Base-by-base conservation (phyloP, 2,888 invertebrate genomes). In the Orthosia gracilis region DNA sequence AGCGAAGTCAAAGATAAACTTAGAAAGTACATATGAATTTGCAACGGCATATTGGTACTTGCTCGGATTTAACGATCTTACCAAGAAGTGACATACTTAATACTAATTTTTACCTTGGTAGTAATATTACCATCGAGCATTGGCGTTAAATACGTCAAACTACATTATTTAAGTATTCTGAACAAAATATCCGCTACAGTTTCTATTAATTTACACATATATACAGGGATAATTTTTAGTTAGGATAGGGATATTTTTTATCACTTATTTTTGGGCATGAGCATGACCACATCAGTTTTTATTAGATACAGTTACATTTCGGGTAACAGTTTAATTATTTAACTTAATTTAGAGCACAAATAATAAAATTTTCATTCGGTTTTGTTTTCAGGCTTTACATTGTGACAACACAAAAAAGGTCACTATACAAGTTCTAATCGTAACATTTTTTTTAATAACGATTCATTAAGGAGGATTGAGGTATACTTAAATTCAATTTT, bases 381-480 rank as follows among this genome's bases (percentile, higher is more conserved):
- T 31, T 31, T 49, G 2, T 23, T 40, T 45, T 26, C 23, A 9
- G 13, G 23, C 0, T 50, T 1, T 9, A 40, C 2, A 31, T 55
- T 7, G 11, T 4, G 3, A 23, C n/a, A 15, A 15, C 26, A 26
- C 21, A 5, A 4, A 45, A 45, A 9, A 15, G 4, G 31, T n/a
- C 26, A 47, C 12, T 47, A 45, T 54, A 23, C 3, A 49, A 12
- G 12, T 21, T 7, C 3, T 68, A 61, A 31, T 31, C 9, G 3
- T 23, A 57, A 45, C n/a, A 49, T 31, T 23, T 23, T n/a, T 23
- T n/a, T 66, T n/a, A 21, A 63, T 49, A 59, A 11, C n/a, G n/a
- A 59, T 45, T 26, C 45, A 70, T 21, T 9, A 12, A 52, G 23
- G 45, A 12, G 18, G 31, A 70, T 57, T 49, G 21, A 70, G 40